A percentile compares a stretch with the other conserved stretches of the same genome.
Conservation (phyloP, 2,888 invertebrate genomes). For the Choristoneura rosaceana region DNA sequence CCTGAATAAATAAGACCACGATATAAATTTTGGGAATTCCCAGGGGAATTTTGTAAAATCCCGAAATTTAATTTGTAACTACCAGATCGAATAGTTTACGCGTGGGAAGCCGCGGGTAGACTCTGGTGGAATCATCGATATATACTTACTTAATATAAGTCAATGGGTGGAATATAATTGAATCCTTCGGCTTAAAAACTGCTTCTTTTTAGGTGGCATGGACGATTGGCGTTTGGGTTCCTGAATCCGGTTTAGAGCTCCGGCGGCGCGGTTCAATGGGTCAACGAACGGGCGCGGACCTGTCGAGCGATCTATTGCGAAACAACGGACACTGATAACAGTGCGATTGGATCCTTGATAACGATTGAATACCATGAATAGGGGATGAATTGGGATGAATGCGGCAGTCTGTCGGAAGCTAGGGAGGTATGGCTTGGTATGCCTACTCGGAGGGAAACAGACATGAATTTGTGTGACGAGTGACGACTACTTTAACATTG, state of each 20-base stretch:
- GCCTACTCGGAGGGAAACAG: background rate
- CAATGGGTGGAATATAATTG: no score
- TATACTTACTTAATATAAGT: no score
- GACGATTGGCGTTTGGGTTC: slow-evolving; percentile 12
- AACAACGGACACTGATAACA: slow-evolving; percentile 48
- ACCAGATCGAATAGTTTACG: no score
- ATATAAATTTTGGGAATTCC: no score
- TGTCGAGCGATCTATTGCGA: slow-evolving; percentile 73
- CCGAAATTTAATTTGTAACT: no score
- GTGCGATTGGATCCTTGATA: slow-evolving; percentile 5
- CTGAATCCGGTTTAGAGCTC: slow-evolving; percentile 38
- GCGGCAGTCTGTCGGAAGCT: background rate
- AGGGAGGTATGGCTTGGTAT: background rate
- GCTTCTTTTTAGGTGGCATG: background rate
- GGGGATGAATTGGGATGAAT: background rate
- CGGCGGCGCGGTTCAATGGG: slow-evolving; percentile 73
- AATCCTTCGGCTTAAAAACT: background rate
- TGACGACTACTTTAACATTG: no score
- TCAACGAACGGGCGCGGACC: slow-evolving; percentile 77
- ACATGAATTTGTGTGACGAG: background rate
- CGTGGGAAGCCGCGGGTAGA: no score
- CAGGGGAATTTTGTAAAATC: no score
- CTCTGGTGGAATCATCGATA: no score
- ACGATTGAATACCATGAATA: slow-evolving; percentile 2
- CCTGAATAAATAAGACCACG: no score